Base-by-base conservation (phyloP, 92 coral and sea anemone species). In the Epizoanthus illoricatus region DNA sequence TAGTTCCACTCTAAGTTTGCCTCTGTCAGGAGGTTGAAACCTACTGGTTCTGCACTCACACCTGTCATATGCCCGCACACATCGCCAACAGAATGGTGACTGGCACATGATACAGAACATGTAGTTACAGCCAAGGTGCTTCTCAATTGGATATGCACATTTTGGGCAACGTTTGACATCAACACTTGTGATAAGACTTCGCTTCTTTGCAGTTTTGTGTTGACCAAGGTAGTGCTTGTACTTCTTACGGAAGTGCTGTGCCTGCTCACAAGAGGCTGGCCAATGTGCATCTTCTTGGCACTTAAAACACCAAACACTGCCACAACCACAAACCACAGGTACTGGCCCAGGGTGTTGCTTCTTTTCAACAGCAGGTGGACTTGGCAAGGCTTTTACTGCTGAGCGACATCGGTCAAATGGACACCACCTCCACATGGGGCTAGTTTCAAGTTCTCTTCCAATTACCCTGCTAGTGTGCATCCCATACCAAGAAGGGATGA, bases 221-320 rank as follows among this genome's bases (percentile, higher is more conserved):
- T 60, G 52, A 10, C 33, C 11, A 17, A 54, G 41, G 47, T 59
- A 71, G 33, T 28, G 74, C 11, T 45, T 65, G 67, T 76, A 28
- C 39, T 49, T 24, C 69, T 86, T 76, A 52, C 91, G 88, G 84
- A 87, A 90, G 23, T 62, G 28, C n/a, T 85, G 71, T n/a, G 94
- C 91, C 68, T 87, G 76, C 10, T 81, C 72, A 55, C 94, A 90
- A 42, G 88, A 79, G 4, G 94, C 84, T 9, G 94, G 94, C 91
- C 94, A 90, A 69, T 90, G 94, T 15, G 91, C 87, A 23, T 71
- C 84, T 40, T 81, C 81, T 61, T 87, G 89, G 69, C 94, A 90
- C 41, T 58, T 55, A 75, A 87, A 90, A 74, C 94, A 90, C 94
- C 94, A 90, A 4, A 88, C 43, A 6, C 68, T 69, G 28, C 88